Percentiles rank a stretch among this genome's conserved stretches.
These are phyloP conservation scores for Zaprionus africanus DNA, from an alignment of 1,140 invertebrate genomes.

Conservation along the genomic window DNA sequence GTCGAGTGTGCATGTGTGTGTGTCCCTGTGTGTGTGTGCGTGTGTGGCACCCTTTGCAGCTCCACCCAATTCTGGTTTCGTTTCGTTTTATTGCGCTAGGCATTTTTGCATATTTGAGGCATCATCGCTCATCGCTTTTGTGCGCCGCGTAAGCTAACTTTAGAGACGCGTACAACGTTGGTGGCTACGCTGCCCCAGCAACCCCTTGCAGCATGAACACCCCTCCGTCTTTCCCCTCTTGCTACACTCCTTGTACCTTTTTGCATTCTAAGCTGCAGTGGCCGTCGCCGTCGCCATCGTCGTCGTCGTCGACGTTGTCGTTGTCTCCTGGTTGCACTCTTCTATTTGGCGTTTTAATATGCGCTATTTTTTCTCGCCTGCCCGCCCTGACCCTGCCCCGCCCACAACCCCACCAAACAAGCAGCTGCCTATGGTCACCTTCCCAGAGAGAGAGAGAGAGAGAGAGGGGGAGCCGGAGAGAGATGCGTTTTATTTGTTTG, in stretches of 20 bases:
- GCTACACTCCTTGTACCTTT: background rate
- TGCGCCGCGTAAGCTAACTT: constrained; percentile 79
- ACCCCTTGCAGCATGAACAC: constrained; percentile 24
- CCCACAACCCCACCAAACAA: constrained; percentile 6
- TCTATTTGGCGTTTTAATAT: constrained; percentile 82
- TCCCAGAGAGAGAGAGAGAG: constrained; percentile 24
- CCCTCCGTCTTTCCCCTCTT: background rate
- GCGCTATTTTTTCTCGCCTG: constrained; percentile 69
- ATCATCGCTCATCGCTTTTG: constrained; percentile 83
- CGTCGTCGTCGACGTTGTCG: constrained; percentile 7
- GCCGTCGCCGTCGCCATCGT: background rate
- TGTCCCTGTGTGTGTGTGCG: background rate
- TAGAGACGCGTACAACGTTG: constrained; percentile 48
- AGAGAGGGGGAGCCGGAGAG: background rate
- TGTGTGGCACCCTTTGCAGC: background rate
- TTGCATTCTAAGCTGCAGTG: constrained; percentile 72
- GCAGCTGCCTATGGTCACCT: constrained; percentile 63
- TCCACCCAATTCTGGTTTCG: constrained; percentile 7
- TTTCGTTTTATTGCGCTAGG: constrained; percentile 79
- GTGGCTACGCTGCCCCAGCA: constrained; percentile 10
- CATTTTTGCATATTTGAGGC: constrained; percentile 83
- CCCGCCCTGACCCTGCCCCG: constrained; percentile 1
- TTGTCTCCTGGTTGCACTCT: constrained; percentile 58
- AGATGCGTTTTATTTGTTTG: constrained; percentile 70
- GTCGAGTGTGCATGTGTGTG: background rate